Evolutionary conservation across 1,140 invertebrate species (phyloP).

Genomic region (Drosophila aff.): DNA sequence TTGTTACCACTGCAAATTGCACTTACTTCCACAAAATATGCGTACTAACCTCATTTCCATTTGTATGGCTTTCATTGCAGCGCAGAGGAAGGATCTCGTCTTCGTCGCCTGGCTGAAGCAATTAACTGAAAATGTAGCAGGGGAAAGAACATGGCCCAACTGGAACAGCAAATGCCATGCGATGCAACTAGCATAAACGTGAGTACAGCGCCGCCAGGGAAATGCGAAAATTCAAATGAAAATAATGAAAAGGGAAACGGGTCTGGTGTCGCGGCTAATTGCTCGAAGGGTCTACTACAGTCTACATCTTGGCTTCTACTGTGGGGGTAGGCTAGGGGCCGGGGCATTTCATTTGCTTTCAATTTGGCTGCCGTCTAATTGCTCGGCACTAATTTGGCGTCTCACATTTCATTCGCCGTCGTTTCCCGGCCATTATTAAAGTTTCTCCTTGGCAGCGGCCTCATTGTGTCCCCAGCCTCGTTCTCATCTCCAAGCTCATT

Average conservation of each 20-base stretch:
- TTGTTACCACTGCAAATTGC: slow-evolving; percentile 36
- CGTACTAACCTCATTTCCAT: slow-evolving; percentile 32
- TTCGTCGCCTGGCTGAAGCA: slow-evolving; percentile 69
- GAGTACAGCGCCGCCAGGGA: slow-evolving; percentile 51
- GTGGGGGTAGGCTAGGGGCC: slow-evolving; percentile 4
- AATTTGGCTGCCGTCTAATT: slow-evolving; percentile 68
- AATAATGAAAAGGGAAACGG: slow-evolving; percentile 17
- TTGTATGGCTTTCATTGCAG: slow-evolving; percentile 51
- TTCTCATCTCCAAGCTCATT: neutral
- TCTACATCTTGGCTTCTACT: slow-evolving; percentile 11
- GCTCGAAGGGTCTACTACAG: slow-evolving; percentile 42
- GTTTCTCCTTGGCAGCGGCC: slow-evolving; percentile 50
- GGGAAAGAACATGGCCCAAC: slow-evolving; percentile 78
- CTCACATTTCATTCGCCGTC: slow-evolving; percentile 39
- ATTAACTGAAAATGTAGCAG: slow-evolving; percentile 81
- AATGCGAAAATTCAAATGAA: slow-evolving; percentile 27
- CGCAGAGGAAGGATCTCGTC: slow-evolving; percentile 64
- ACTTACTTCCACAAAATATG: slow-evolving; percentile 34
- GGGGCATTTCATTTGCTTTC: slow-evolving; percentile 76
- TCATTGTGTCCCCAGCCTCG: slow-evolving; percentile 29
- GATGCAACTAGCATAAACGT: slow-evolving; percentile 81
- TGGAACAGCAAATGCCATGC: slow-evolving; percentile 80
- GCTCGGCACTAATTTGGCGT: slow-evolving; percentile 57
- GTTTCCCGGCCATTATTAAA: slow-evolving; percentile 50
- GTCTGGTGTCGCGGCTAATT: slow-evolving; percentile 66